A percentile compares a stretch with the other conserved stretches of the same genome.
Conservation (phyloP, 2,888 invertebrate genomes). For the Cataglyphis albicans region DNA sequence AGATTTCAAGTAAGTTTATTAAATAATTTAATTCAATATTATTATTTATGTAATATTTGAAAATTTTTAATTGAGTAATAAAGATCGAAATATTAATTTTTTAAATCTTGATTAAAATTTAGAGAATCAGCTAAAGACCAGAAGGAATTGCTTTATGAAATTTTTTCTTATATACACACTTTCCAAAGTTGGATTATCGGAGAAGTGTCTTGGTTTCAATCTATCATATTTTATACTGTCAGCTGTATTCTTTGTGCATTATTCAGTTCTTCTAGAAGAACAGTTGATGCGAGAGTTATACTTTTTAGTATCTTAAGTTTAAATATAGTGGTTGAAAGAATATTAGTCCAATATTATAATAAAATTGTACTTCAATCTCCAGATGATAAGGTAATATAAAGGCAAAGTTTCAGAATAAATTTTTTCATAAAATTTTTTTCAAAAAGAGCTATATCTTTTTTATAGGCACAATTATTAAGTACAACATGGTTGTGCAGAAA, state of each 20-base stretch:
- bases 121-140: slow-evolving; percentile 87
- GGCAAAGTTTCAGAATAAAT: neutral
- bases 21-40: neutral
- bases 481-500: slow-evolving; percentile 81
- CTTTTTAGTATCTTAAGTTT: slow-evolving; percentile 87
- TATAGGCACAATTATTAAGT: slow-evolving; percentile 71
- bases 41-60: neutral
- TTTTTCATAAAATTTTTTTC: slow-evolving; percentile 10
- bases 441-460: slow-evolving; percentile 1
- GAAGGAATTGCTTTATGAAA: slow-evolving; percentile 87
- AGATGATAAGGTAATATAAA: slow-evolving; percentile 76
- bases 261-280: slow-evolving; percentile 87
- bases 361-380: slow-evolving; percentile 65
- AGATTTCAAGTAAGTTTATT: slow-evolving; percentile 85
- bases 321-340: slow-evolving; percentile 87
- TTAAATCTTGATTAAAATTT: slow-evolving; percentile 36
- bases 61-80: slow-evolving; percentile 7
- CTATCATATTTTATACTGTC: slow-evolving; percentile 88
- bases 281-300: slow-evolving; percentile 87
- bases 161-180: slow-evolving; percentile 87
- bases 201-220: slow-evolving; percentile 89
- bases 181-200: slow-evolving; percentile 89
- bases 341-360: slow-evolving; percentile 81
- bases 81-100: neutral
- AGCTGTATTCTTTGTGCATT: slow-evolving; percentile 87